Evolutionary conservation across 2,113 vertebrate species (phyloP).

Genomic region (Natator depressus): DNA sequence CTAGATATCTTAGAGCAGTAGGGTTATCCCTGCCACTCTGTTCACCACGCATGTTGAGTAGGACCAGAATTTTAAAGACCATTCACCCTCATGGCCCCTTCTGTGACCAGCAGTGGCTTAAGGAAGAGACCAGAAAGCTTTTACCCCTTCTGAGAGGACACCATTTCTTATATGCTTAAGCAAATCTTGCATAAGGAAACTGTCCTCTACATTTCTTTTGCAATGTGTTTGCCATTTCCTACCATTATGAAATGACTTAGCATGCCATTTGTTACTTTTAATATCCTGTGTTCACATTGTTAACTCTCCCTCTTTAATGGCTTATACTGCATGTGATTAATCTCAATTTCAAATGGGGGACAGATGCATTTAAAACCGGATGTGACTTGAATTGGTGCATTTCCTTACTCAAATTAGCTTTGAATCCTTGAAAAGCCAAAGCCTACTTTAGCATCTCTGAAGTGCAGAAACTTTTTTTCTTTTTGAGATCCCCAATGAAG

Average conservation of each 20-base stretch:
- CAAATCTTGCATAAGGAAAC: background rate
- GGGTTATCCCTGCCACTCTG: background rate
- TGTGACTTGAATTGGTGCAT: background rate
- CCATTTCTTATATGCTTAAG: background rate
- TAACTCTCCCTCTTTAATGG: background rate
- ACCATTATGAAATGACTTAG: background rate
- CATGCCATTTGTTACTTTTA: background rate
- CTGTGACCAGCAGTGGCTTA: background rate
- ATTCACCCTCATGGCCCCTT: too few species aligned
- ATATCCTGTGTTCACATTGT: background rate
- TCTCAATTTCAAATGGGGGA: background rate
- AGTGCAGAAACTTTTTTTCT: background rate
- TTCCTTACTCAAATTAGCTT: background rate
- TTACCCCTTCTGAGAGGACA: too few species aligned
- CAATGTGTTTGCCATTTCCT: background rate
- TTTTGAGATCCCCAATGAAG: background rate
- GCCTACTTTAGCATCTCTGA: background rate
- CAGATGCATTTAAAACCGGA: background rate
- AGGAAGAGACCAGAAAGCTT: background rate
- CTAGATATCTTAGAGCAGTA: too few species aligned
- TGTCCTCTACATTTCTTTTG: background rate
- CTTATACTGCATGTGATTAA: background rate
- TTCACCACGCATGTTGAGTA: background rate
- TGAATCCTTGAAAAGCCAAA: background rate
- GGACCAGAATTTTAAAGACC: too few species aligned